Evolutionary conservation across 2,797 vertebrate genomes (phyloP), one percentile per base, ranked within the genome.

Genomic region (Lutjanus argentimaculatus): DNA sequence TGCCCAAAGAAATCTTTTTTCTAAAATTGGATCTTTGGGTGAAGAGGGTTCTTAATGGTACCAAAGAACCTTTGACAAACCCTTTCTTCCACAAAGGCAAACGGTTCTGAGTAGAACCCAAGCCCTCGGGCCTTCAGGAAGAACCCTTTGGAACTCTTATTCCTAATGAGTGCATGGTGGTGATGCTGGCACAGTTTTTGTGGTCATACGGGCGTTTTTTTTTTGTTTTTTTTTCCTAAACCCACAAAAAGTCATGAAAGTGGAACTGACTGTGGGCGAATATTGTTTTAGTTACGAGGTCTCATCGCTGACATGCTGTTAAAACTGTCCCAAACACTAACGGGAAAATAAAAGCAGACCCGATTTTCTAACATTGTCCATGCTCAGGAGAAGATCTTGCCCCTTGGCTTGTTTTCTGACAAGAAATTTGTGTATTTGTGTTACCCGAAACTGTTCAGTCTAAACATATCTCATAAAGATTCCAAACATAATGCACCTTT

Each of bases 391-490:
- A 30, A 43, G 40, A 52, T 70, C 7, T 46, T n/a, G 17, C 68
- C 59, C 30, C 9, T 45, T 70, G 63, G 63, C 75, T 45, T 72
- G 46, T 82, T 71, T 74, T 55, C 55, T 21, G 30, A 19, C 16
- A 42, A 59, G 30, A 66, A 61, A 72, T 55, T 16, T 59, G 62
- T 74, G 72, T 87, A 65, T 83, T 75, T 76, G 79, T 79, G 64
- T 66, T 75, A 61, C 67, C 67, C 36, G n/a, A 63, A 84, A 58
- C 57, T 36, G 64, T 68, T 89, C 63, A 87, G 84, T 85, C 84
- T 90, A 91, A 93, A 94, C 90, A 93, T 36, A 69, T 68, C 80
- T 77, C 82, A 64, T 61, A 52, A 30, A 81, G 73, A 67, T 63
- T 68, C 56, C 2, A 5, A 75, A 76, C 49, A 48, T 67, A 30